A percentile compares a stretch with the other conserved stretches of the same genome.
Evolutionary conservation across 1,140 invertebrate genomes (phyloP).

Genomic region (Drosophila miranda): DNA sequence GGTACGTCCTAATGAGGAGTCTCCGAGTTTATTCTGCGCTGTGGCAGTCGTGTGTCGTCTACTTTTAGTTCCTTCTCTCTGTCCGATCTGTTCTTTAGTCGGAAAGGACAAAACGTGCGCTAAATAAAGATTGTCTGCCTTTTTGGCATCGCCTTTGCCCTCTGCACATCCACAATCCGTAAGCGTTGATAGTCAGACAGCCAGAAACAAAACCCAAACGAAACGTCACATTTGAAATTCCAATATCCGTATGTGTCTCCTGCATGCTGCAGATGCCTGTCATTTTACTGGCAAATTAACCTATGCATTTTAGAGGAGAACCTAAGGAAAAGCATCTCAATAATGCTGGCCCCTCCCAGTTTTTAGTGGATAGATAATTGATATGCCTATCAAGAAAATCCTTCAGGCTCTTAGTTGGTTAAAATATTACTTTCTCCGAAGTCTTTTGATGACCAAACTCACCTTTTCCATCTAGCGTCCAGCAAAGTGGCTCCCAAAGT

Average conservation of each 20-base stretch:
- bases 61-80: conserved; percentile 17
- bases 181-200: conserved; percentile 10
- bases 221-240: conserved; percentile 52
- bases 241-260: conserved; percentile 41
- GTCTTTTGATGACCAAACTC: not conserved
- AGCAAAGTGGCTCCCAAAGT: not conserved
- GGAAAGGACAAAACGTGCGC: conserved; percentile 46
- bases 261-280: conserved; percentile 6
- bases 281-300: conserved; percentile 2
- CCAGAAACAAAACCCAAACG: conserved; percentile 29
- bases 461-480: conserved; percentile 17
- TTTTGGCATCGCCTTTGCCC: too few relatives aligned
- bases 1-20: conserved; percentile 47
- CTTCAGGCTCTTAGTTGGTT: too few relatives aligned
- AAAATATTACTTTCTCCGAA: not conserved
- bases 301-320: too few relatives aligned
- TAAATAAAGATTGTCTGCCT: conserved; percentile 52
- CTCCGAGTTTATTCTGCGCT: conserved; percentile 1
- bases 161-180: not conserved
- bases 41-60: conserved; percentile 36
- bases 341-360: too few relatives aligned
- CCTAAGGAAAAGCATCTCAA: not conserved
- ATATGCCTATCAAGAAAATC: too few relatives aligned
- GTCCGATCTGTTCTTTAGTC: conserved; percentile 11
- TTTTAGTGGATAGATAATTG: not conserved